Conservation (phyloP, 92 coral and sea anemone species). For the Siderastrea siderea region DNA sequence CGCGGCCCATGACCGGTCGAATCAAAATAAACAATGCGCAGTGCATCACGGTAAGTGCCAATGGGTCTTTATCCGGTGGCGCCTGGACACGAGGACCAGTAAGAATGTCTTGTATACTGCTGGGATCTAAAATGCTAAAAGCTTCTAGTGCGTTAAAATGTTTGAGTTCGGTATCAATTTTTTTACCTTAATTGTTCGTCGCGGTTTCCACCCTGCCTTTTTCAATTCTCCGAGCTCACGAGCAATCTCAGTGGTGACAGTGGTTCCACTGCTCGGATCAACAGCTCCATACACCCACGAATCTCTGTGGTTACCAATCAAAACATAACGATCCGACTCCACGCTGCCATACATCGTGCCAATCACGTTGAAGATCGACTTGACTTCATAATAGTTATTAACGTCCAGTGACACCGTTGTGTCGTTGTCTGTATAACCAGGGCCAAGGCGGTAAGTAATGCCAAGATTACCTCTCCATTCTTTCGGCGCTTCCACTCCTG, state of each 20-base stretch:
- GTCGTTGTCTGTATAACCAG: slow-evolving; percentile 44
- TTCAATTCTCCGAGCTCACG: slow-evolving; percentile 84
- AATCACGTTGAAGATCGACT: slow-evolving; percentile 88
- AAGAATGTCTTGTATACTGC: no score
- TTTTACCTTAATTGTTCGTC: slow-evolving; percentile 82
- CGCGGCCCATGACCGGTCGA: no score
- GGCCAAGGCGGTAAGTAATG: slow-evolving; percentile 83
- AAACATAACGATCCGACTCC: slow-evolving; percentile 94
- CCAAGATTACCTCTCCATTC: slow-evolving; percentile 76
- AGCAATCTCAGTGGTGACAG: slow-evolving; percentile 84
- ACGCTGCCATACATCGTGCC: slow-evolving; percentile 94
- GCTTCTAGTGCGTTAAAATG: neutral
- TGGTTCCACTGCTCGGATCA: slow-evolving; percentile 87
- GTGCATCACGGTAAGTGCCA: no score
- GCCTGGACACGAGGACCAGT: no score
- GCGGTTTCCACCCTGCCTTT: slow-evolving; percentile 93
- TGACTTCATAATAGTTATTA: slow-evolving; percentile 67
- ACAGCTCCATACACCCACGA: slow-evolving; percentile 91
- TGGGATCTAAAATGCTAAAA: no score
- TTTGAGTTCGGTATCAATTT: neutral
- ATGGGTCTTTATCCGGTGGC: no score
- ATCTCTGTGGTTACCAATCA: slow-evolving; percentile 95
- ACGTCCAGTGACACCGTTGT: slow-evolving; percentile 68
- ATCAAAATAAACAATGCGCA: no score
- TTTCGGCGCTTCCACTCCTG: slow-evolving; percentile 74